These are phyloP conservation scores for Pseudanteris insignis DNA, from an alignment of 2,888 invertebrate genomes.

Conservation along the genomic window DNA sequence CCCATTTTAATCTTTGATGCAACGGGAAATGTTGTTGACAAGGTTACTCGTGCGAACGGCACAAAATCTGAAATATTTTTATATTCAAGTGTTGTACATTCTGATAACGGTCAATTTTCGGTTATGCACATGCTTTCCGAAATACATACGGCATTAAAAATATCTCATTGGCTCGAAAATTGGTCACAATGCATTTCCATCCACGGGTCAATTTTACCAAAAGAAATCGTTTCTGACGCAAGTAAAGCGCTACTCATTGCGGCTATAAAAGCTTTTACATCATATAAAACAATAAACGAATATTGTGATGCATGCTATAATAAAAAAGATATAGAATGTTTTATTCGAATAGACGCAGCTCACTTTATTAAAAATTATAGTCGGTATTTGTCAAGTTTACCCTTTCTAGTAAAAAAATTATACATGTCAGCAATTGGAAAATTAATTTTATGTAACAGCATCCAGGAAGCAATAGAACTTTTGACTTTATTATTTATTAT, in stretches of 20 bases:
- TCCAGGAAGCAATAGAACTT: neutral
- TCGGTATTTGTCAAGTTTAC: neutral
- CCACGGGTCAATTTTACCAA: neutral
- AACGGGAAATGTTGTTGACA: constrained; percentile 5
- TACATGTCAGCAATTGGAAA: constrained; percentile 21
- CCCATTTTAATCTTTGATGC: constrained; percentile 5
- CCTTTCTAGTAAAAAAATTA: constrained; percentile 9
- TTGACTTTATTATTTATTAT: constrained; percentile 1
- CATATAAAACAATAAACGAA: constrained; percentile 8
- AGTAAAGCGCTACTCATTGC: constrained; percentile 15
- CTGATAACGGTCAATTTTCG: constrained; percentile 17
- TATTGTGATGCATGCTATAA: constrained; percentile 16
- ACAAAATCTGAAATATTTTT: constrained; percentile 5
- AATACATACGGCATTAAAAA: constrained; percentile 8
- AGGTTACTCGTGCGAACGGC: neutral
- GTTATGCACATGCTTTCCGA: constrained; percentile 6
- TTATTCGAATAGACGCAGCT: constrained; percentile 15
- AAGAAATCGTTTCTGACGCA: constrained; percentile 9
- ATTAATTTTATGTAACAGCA: constrained; percentile 3
- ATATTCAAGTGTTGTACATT: constrained; percentile 6
- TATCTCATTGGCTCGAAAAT: constrained; percentile 14
- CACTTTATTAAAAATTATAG: constrained; percentile 19
- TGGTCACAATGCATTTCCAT: neutral
- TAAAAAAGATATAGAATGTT: constrained; percentile 1
- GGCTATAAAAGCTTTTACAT: constrained; percentile 14